A percentile compares a stretch with the other conserved stretches of the same genome.
These are phyloP conservation scores for Ariolimax columbianus DNA, from an alignment of 2,888 invertebrate genomes.

Conservation along the genomic window DNA sequence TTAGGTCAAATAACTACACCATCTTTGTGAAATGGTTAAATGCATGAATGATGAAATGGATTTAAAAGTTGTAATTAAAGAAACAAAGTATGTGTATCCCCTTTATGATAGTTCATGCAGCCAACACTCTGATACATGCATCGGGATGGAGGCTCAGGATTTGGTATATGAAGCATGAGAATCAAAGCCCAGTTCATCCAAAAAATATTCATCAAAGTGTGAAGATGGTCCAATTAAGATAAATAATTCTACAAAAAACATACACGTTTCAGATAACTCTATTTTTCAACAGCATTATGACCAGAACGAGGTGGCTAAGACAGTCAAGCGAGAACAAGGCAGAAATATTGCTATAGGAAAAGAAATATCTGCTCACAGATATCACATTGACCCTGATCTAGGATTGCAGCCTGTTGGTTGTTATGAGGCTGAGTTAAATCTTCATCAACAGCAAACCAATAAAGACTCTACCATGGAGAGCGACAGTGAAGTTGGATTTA, in stretches of 20 bases:
- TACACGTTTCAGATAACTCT: background rate
- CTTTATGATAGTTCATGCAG: background rate
- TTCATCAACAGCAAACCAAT: background rate
- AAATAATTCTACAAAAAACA: background rate
- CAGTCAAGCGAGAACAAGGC: background rate
- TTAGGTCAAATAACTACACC: no score
- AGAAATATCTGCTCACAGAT: background rate
- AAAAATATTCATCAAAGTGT: background rate
- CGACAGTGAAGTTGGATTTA: conserved; percentile 38
- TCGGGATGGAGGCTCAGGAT: no score
- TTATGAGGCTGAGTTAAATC: background rate
- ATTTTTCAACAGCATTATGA: background rate
- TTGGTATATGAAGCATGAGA: background rate
- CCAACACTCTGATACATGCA: background rate
- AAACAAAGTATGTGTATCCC: background rate
- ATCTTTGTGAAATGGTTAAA: background rate
- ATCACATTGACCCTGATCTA: background rate
- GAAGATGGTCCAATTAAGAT: background rate
- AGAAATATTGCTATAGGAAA: background rate
- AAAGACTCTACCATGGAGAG: conserved; percentile 51
- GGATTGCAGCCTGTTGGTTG: background rate
- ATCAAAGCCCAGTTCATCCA: background rate
- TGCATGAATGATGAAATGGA: background rate
- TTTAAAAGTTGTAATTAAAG: background rate
- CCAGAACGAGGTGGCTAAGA: background rate